phyloP scores from a whole-genome alignment of 1,140 invertebrate genomes.

The Acyrthosiphon pisum region DNA sequence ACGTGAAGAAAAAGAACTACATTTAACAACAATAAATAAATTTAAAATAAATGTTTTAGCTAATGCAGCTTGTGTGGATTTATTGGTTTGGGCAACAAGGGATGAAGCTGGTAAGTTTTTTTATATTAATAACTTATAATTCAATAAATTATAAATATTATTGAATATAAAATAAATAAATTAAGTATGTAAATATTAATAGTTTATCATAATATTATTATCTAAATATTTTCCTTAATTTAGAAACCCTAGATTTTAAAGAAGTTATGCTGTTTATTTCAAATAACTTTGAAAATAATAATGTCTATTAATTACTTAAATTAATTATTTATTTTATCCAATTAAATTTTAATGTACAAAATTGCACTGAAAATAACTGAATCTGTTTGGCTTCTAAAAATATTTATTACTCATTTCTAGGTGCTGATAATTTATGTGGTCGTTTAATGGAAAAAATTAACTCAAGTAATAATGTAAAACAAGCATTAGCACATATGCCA shows the following conservation, averaged over 20 bases:
- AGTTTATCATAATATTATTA: not conserved
- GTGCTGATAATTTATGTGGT: constrained; percentile 91
- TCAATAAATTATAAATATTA: not conserved
- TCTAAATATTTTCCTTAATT: not conserved
- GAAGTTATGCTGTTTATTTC: not conserved
- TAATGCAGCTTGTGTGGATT: constrained; percentile 95
- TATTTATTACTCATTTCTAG: constrained; percentile 64
- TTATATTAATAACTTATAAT: not conserved
- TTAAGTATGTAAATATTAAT: not conserved
- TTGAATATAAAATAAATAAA: not conserved
- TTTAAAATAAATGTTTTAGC: constrained; percentile 96
- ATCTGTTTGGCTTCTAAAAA: not conserved
- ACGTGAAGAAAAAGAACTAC: constrained; percentile 80
- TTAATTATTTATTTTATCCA: not conserved
- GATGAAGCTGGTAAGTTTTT: constrained; percentile 87
- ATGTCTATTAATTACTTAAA: not conserved
- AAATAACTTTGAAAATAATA: not conserved
- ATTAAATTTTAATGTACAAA: not conserved
- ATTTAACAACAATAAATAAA: constrained; percentile 81
- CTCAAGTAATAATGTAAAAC: constrained; percentile 86
- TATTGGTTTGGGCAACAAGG: constrained; percentile 95
- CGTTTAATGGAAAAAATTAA: constrained; percentile 96
- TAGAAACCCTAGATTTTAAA: not conserved
- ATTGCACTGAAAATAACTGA: not conserved
- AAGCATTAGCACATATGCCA: constrained; percentile 93